phyloP scores from a whole-genome alignment of 2,797 vertebrate species.

The Pangasius sanitwongsei region DNA sequence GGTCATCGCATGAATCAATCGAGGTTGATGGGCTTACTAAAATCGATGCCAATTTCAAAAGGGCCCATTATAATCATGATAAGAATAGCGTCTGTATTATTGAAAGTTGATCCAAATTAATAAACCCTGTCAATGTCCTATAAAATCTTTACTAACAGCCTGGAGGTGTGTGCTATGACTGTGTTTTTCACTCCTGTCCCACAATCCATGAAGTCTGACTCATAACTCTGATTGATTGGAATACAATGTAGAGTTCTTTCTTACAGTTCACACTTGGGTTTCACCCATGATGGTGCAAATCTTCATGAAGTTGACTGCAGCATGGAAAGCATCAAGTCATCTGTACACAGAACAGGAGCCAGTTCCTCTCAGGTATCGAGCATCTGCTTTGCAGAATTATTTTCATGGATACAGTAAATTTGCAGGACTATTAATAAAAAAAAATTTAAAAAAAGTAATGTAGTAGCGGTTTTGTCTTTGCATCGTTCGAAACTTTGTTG shows the following conservation, averaged over 20 bases:
- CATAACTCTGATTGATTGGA: not conserved
- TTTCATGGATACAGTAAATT: not conserved
- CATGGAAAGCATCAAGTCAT: no score
- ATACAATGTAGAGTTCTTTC: not conserved
- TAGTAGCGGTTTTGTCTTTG: not conserved
- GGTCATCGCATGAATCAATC: conserved; percentile 50
- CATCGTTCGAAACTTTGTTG: not conserved
- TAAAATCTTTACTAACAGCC: conserved; percentile 24
- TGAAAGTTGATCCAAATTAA: conserved; percentile 29
- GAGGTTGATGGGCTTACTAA: conserved; percentile 42
- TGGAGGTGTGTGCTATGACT: not conserved
- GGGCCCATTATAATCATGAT: conserved; percentile 40
- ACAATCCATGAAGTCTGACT: not conserved
- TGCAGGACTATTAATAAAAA: not conserved
- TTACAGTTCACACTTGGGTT: not conserved
- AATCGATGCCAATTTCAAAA: conserved; percentile 54
- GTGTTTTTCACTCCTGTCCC: not conserved
- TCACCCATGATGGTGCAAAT: not conserved
- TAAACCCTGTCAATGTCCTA: conserved; percentile 22
- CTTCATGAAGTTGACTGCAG: not conserved
- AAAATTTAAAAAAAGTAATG: not conserved
- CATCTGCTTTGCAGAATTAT: not conserved
- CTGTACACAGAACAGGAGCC: no score
- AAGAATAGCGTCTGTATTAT: conserved; percentile 35
- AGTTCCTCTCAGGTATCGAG: not conserved